Conservation (phyloP, 2,888 invertebrate genomes). For the Subacronicta megacephala region DNA sequence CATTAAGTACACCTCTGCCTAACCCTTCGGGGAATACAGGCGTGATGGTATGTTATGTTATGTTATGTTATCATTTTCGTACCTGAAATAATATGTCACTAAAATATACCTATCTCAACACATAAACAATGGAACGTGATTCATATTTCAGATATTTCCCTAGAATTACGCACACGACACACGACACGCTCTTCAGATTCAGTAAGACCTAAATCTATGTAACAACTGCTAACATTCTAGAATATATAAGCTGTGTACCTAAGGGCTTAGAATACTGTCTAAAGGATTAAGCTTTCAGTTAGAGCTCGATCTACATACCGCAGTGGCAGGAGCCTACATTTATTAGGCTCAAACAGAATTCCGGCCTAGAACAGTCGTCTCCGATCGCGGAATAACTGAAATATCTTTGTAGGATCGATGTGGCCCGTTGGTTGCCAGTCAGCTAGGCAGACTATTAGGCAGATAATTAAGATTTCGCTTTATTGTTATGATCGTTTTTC, state of each 20-base stretch:
- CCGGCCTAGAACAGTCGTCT: slow-evolving; percentile 62
- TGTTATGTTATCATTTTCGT: no score
- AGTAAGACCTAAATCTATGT: slow-evolving; percentile 17
- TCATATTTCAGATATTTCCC: slow-evolving; percentile 4
- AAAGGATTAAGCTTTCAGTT: slow-evolving; percentile 51
- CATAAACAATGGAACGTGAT: background rate
- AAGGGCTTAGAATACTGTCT: slow-evolving; percentile 46
- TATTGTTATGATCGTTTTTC: no score
- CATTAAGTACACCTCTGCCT: no score
- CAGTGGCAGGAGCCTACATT: slow-evolving; percentile 60
- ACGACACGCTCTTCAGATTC: slow-evolving; percentile 6
- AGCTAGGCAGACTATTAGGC: no score
- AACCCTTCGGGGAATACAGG: no score
- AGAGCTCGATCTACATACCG: slow-evolving; percentile 62
- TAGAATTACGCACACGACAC: slow-evolving; percentile 6
- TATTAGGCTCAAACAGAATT: slow-evolving; percentile 68
- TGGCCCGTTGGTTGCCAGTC: slow-evolving; percentile 17
- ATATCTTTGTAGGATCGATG: slow-evolving; percentile 64
- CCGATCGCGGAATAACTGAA: slow-evolving; percentile 72
- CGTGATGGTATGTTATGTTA: no score
- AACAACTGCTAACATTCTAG: slow-evolving; percentile 24
- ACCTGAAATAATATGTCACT: no score
- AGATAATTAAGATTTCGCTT: slow-evolving; percentile 1
- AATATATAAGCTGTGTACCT: slow-evolving; percentile 27
- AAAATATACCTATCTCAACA: background rate